A percentile compares a stretch with the other conserved stretches of the same genome.
These are phyloP conservation scores for Drosophila tripunctata DNA, from an alignment of 2,888 invertebrate genomes.

Conservation along the genomic window DNA sequence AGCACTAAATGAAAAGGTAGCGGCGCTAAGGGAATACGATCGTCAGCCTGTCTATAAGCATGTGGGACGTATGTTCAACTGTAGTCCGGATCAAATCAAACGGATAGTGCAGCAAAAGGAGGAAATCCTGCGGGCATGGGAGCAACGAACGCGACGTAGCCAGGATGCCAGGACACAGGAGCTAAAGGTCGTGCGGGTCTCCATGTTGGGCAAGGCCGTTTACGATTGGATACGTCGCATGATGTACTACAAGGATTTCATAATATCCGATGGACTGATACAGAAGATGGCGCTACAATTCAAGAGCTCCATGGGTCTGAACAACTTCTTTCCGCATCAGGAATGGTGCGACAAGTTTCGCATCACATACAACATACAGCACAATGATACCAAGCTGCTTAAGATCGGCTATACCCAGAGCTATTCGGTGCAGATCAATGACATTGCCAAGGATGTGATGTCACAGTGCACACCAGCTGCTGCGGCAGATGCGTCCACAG, in stretches of 20 bases:
- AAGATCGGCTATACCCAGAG: constrained; percentile 80
- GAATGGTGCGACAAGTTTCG: constrained; percentile 83
- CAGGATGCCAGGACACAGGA: constrained; percentile 77
- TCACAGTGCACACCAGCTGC: constrained; percentile 61
- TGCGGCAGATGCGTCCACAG: not conserved
- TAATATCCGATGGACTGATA: constrained; percentile 80
- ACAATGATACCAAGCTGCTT: constrained; percentile 77
- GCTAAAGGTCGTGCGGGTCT: constrained; percentile 79
- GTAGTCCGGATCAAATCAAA: constrained; percentile 83
- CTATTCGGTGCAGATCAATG: constrained; percentile 81
- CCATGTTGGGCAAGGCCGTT: constrained; percentile 81
- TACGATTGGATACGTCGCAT: constrained; percentile 83
- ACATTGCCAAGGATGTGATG: constrained; percentile 79
- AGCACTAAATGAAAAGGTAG: constrained; percentile 82
- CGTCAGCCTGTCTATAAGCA: constrained; percentile 82
- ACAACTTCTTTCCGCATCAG: constrained; percentile 81
- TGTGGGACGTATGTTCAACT: constrained; percentile 82
- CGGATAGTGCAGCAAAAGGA: constrained; percentile 82
- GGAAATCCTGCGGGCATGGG: constrained; percentile 80
- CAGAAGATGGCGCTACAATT: constrained; percentile 83
- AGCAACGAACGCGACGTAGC: constrained; percentile 80
- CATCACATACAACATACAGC: constrained; percentile 71
- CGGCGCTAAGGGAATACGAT: constrained; percentile 82
- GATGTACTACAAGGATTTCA: constrained; percentile 83
- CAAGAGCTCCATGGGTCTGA: constrained; percentile 80